Evolutionary conservation across 2,888 invertebrate species (phyloP), one percentile per base, ranked within the genome.

Genomic region (Congeria kusceri): DNA sequence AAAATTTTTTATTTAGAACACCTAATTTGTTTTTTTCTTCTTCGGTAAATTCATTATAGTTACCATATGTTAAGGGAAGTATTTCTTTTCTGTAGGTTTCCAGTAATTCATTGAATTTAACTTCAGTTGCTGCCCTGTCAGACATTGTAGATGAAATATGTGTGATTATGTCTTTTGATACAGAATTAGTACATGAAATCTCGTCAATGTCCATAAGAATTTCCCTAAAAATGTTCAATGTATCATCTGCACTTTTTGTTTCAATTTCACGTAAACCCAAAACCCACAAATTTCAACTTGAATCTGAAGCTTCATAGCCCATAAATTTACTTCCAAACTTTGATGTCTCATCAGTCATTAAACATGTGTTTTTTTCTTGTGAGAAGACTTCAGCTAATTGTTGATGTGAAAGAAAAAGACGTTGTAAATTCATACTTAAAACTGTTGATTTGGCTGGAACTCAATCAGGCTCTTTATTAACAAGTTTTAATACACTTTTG

Each of bases 321-420:
- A 73, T 69, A 49, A 46, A 74, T 25, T 65, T 74, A 1, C 28
- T 44, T 5, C 67, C 71, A 25, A 67, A 67, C 27, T 71, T 79
- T 20, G 75, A 80, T 9, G 75, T 80, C 58, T 80, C 75, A 47
- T 79, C 79, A 27, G 79, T 79, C 53, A 77, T 23, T 47, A 77
- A 58, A 47, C 57, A 67, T 0, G 80, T 83, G 23, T 67, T 70
- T 27, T 57, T 47, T 58, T 69, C 66, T 29, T 75, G 57, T 20
- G 75, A 13, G 57, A 80, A 65, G 7, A 69, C 65, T 25, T 83
- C 80, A 57, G 64, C 63, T 39, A 80, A 20, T 25, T 79, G 75
- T 23, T 53, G 69, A 15, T 80, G 75, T 25, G 71, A 57, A 18
- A 80, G 18, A 49, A 66, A 61, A 3, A 80, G 62, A 25, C 78